Evolutionary conservation across 2,797 vertebrate genomes (phyloP), one percentile per base, ranked within the genome.

Genomic region (Pipistrellus kuhlii): DNA sequence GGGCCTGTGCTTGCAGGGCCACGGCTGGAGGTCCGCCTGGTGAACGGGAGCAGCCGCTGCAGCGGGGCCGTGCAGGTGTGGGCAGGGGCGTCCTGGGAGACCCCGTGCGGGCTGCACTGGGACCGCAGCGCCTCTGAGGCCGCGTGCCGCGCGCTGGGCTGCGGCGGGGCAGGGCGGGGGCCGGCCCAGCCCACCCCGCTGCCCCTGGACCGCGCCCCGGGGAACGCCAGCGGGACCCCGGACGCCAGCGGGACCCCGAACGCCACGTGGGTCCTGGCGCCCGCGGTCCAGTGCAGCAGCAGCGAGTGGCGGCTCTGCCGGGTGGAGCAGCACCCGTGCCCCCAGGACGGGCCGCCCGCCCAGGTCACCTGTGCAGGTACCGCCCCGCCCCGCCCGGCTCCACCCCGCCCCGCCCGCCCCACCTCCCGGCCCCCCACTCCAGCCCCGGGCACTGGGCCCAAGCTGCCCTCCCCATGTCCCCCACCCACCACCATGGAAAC

Each of bases 291-390:
- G 72, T 97, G 97, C 85, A 6, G 3, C 0, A 7, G 35, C 9
- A 0, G 20, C 0, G 21, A 53, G 0, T 95, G 94, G 96, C n/a
- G 1, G 23, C 59, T 44, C 6, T 98, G 97, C 48, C 0, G 55
- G 14, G 71, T 92, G 72, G 15, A 1, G 23, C 6, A 73, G 3
- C 5, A 30, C 0, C 0, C 0, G 1, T 96, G 96, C 57, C 11
- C 14, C 44, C 18, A 23, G 1, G 46, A 57, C 0, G 0, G 2
- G 30, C 35, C 1, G n/a, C 76, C 12, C 0, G 90, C 57, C 25
- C 25, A 3, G 32, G 44, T 97, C 88, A 90, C 71, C 95, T 98
- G 97, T 14, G 23, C 87, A 94, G 97, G 97, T 98, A 90, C 3
- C 20, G 1, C 5, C 53, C 53, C 20, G 20, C 21, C 53, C 53